Base-by-base conservation (phyloP, 2,797 vertebrate genomes). In the Galagoides demidoff region DNA sequence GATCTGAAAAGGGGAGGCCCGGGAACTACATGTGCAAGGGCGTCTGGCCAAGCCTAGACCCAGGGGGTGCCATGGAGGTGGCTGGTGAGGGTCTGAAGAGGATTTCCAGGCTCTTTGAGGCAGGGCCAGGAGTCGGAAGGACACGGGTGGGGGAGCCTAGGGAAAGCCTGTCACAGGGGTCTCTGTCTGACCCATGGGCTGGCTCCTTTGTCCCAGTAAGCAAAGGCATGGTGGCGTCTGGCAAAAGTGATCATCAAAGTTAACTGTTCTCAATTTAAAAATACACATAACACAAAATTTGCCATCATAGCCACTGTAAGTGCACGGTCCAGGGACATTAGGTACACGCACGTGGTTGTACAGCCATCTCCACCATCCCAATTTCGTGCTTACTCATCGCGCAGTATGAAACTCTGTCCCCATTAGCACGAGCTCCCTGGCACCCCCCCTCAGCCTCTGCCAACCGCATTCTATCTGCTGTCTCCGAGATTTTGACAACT, bases 281-380 rank as follows among this genome's bases (percentile, higher is more conserved):
- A 85, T 29, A 37, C 31, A 81, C 16, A 29, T n/a, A 39, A n/a
- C 49, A 13, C n/a, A 10, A n/a, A 5, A 16, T 55, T 10, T 43
- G 14, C 70, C 45, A 2, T 31, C 4, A 0, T 27, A 17, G 10
- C 22, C 45, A 55, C 52, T 20, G 7, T 17, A 76, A 20, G 23
- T 0, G 3, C 2, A 20, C 52, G 20, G 63, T 27, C 70, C 45
- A 0, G 29, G 17, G 11, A 29, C 12, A 2, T 12, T 3, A 5
- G 9, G 29, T 0, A 1, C n/a, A 7, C 1, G 13, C 66, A 2
- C 7, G 0, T 0, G 3, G 59, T 17, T 43, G n/a, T 13, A 55
- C n/a, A 4, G 0, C 61, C 17, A 0, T 57, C 27, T 0, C 9
- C 52, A 59, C 5, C 25, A 25, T 14, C 43, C 55, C 73, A 6